Base-by-base conservation (phyloP, 2,888 invertebrate genomes). In the Crepidodera aurea region DNA sequence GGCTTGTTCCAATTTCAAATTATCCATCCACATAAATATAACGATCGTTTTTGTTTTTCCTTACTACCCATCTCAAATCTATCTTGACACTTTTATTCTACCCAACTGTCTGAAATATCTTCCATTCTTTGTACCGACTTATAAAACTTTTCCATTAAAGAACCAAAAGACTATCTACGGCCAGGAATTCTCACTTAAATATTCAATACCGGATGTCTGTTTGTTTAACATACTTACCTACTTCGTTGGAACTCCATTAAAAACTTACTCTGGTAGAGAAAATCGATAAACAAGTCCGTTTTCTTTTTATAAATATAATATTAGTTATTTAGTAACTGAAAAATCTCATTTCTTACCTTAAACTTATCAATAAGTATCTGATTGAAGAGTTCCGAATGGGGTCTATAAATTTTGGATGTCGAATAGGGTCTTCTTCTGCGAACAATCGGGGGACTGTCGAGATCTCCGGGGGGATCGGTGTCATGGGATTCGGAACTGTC, bases 401-500 rank as follows among this genome's bases (percentile, higher is more conserved):
- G 85, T 73, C 85, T 79, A 82, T 82, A 71, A 80, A 73, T 50
- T 76, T 78, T 55, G 71, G 71, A n/a, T 71, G 70, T 60, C 72
- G 67, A 22, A 68, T 78, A 76, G 81, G 74, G 73, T 75, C 83
- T 78, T 75, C 83, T 78, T 71, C 83, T 80, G 66, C 83, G 80
- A 69, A 84, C 80, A 66, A 83, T 79, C 64, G 84, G 84, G 64
- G 85, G 84, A 78, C 84, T 85, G 76, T 85, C 84, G 72, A 82
- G 79, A 70, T 82, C 82, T 55, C 77, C 79, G 62, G 82, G 82
- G 68, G 81, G 82, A 71, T 85, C 85, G 66, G 85, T 85, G 77
- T 85, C 85, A 75, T 85, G 85, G 66, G 85, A 85, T 76, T 85
- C 86, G 67, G 85, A 85, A 75, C 85, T 85, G 78, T 85, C 85